Conservation (phyloP, 1,140 invertebrate species). For the Penaeus japonicus region DNA sequence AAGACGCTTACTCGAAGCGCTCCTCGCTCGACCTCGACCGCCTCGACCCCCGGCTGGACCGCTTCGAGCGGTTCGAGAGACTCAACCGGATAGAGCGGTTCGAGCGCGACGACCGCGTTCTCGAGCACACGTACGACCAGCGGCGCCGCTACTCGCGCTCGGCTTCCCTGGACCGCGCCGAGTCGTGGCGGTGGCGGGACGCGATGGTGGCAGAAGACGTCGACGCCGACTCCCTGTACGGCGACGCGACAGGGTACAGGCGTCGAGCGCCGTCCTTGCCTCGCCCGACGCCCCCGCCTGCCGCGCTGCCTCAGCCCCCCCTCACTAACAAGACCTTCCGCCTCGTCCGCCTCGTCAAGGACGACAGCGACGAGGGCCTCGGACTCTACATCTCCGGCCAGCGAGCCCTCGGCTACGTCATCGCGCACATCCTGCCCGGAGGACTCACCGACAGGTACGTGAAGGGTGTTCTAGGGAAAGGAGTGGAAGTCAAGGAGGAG, state of each 20-base stretch:
- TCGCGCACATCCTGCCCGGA: constrained; percentile 80
- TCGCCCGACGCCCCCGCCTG: not conserved
- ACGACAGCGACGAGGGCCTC: constrained; percentile 73
- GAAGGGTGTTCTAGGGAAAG: not conserved
- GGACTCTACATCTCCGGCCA: constrained; percentile 81
- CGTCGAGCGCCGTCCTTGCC: constrained; percentile 37
- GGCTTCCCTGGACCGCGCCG: constrained; percentile 51
- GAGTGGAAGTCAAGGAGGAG: too few relatives aligned
- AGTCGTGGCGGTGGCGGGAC: constrained; percentile 53
- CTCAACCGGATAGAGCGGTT: not conserved
- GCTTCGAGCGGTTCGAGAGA: not conserved
- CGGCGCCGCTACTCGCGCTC: constrained; percentile 52
- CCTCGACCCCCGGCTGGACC: constrained; percentile 34
- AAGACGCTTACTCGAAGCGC: constrained; percentile 36
- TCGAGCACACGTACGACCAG: not conserved
- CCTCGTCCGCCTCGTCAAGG: constrained; percentile 74
- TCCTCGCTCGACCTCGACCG: constrained; percentile 56
- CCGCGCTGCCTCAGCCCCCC: constrained; percentile 27
- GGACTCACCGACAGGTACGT: constrained; percentile 79
- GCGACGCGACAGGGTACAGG: not conserved
- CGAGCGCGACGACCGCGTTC: not conserved
- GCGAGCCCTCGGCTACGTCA: constrained; percentile 79
- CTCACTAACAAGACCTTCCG: constrained; percentile 63
- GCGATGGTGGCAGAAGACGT: constrained; percentile 30
- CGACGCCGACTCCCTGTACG: constrained; percentile 32